Percentiles rank a stretch among this genome's conserved stretches.
Evolutionary conservation across 2,113 vertebrate genomes (phyloP).

Genomic region (Apodemus speciosus): DNA sequence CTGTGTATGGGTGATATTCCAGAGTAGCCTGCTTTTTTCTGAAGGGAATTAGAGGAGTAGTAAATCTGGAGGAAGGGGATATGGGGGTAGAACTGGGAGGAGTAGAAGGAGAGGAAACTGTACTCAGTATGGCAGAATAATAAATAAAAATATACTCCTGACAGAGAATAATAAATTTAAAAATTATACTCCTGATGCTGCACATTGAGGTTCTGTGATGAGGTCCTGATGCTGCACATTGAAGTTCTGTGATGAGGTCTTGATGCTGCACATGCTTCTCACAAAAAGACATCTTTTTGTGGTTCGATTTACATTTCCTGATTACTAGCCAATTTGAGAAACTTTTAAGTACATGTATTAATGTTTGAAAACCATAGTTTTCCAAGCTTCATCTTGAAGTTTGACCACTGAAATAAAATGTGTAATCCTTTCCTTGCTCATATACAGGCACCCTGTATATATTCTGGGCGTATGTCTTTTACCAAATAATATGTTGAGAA

Average conservation of each 20-base stretch:
- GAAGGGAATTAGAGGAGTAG: not conserved
- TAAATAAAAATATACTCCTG: not conserved
- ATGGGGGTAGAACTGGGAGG: not conserved
- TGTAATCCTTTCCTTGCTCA: not conserved
- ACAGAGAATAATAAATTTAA: too few relatives aligned
- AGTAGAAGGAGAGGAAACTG: too few relatives aligned
- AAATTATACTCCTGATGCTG: not conserved
- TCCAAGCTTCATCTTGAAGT: not conserved
- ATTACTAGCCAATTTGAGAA: not conserved
- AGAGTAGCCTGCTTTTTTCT: not conserved
- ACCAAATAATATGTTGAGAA: not conserved
- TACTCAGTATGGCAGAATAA: not conserved
- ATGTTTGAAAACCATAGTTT: not conserved
- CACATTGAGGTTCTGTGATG: too few relatives aligned
- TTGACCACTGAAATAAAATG: not conserved
- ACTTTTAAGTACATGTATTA: not conserved
- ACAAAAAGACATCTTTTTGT: not conserved
- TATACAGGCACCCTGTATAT: not conserved
- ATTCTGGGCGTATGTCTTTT: not conserved
- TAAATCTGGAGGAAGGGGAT: not conserved
- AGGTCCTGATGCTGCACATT: too few relatives aligned
- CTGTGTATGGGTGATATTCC: not conserved
- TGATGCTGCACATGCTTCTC: not conserved
- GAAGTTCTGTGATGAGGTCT: not conserved
- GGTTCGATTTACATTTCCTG: constrained; percentile 8